These are phyloP conservation scores for Syngnathus rostellatus DNA, from an alignment of 2,797 vertebrate species.

Conservation along the genomic window DNA sequence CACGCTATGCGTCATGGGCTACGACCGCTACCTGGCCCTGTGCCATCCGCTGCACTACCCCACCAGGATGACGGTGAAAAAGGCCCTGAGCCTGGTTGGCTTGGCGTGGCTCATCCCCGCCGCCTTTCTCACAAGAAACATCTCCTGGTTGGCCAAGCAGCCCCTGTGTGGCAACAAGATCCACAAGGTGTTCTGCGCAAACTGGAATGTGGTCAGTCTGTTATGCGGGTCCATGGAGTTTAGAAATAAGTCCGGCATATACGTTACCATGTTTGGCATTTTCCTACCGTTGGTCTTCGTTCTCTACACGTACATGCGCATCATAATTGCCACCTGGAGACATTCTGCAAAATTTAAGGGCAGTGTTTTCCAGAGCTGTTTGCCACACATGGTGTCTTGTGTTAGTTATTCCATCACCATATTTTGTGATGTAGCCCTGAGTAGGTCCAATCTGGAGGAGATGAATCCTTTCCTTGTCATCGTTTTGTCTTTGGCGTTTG, in stretches of 20 bases:
- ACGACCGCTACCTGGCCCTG: slow-evolving; percentile 51
- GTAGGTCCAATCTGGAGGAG: slow-evolving; percentile 23
- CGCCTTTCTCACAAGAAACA: background rate
- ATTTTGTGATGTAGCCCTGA: slow-evolving; percentile 43
- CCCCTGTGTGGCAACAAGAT: slow-evolving; percentile 48
- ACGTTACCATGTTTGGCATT: slow-evolving; percentile 8
- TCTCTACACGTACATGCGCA: slow-evolving; percentile 40
- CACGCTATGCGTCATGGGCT: slow-evolving; percentile 43
- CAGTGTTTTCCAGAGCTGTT: slow-evolving; percentile 42
- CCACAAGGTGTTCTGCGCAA: slow-evolving; percentile 44
- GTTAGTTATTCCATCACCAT: slow-evolving; percentile 25
- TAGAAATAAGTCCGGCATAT: slow-evolving; percentile 25
- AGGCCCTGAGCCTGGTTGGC: slow-evolving; percentile 14
- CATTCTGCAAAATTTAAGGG: slow-evolving; percentile 33
- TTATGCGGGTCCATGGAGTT: slow-evolving; percentile 31
- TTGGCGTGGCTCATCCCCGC: slow-evolving; percentile 27
- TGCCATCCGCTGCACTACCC: slow-evolving; percentile 53
- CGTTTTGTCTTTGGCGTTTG: slow-evolving; percentile 53
- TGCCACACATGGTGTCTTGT: slow-evolving; percentile 46
- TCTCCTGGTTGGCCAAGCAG: slow-evolving; percentile 20
- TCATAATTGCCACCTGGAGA: slow-evolving; percentile 33
- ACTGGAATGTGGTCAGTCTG: slow-evolving; percentile 48
- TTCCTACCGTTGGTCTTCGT: slow-evolving; percentile 35
- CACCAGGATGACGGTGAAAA: slow-evolving; percentile 33
- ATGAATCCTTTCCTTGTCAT: slow-evolving; percentile 35